Base-by-base conservation (phyloP, 2,113 vertebrate genomes). In the Diphyllodes magnificus region DNA sequence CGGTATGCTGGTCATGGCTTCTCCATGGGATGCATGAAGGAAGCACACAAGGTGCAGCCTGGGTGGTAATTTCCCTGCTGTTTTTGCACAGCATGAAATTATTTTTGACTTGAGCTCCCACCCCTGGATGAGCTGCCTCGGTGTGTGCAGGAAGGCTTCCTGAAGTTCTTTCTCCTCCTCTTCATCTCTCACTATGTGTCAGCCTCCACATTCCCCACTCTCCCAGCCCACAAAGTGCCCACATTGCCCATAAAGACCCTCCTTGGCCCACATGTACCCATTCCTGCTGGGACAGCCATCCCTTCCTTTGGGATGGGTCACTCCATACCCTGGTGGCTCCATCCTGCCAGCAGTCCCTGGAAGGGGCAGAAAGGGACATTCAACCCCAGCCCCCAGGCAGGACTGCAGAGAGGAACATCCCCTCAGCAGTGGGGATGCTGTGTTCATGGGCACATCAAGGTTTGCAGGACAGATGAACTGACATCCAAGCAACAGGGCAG, bases 1-100 rank as follows among this genome's bases (percentile, higher is more conserved):
- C 7, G 0, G 24, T 7, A 21, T 0, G 0, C 68, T 31, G n/a
- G 7, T 21, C 5, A 2, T 49, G 56, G 25, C 10, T 81, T 10
- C 44, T 77, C 39, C 1, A 2, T 2, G 7, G 39, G 30, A 82
- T 72, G 28, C 1, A 0, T 17, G 51, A 73, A 88, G 56, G 56
- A 75, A 40, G 20, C 33, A 70, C 18, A 40, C 18, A 50, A 75
- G 59, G 27, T 14, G 19, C 39, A 83, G 59, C 42, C 56, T 4
- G 0, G 14, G n/a, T 4, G 23, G 72, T 93, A 75, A 93, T 92
- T 95, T 71, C 85, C 90, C 82, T 68, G 72, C 37, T 5, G 12
- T 24, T 90, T 86, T 84, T 15, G 3, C n/a, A 60, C 31, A 76
- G 44, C 47, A 71, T n/a, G 6, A 73, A 78, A 66, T 49, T 71